Percentiles rank a stretch among this genome's conserved stretches.
phyloP scores from a whole-genome alignment of 2,888 invertebrate genomes.

The Idaea biselata region DNA sequence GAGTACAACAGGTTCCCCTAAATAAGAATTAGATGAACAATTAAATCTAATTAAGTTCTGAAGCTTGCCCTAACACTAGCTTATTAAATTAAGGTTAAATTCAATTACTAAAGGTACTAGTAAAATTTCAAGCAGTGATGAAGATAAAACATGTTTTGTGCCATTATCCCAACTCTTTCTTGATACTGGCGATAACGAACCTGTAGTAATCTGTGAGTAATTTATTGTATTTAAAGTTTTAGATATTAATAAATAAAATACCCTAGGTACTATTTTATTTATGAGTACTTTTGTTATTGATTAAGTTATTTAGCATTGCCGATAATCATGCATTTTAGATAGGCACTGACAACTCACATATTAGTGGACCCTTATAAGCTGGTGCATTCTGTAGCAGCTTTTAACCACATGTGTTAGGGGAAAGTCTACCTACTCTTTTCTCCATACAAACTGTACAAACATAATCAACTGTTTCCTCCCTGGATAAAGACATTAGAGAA shows the following conservation, averaged over 20 bases:
- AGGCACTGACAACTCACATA: too few species aligned
- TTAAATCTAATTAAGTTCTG: conserved; percentile 30
- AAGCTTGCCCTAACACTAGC: conserved; percentile 1
- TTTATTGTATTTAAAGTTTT: not conserved
- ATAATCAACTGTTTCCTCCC: too few species aligned
- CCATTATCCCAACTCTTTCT: conserved; percentile 64
- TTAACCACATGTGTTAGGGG: too few species aligned
- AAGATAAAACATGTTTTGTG: conserved; percentile 77
- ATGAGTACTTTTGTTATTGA: too few species aligned
- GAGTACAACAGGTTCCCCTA: too few species aligned
- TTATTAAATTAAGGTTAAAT: conserved; percentile 54
- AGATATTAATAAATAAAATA: not conserved
- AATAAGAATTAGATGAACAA: conserved; percentile 7
- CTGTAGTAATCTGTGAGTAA: conserved; percentile 63
- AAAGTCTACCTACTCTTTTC: too few species aligned
- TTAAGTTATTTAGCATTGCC: too few species aligned
- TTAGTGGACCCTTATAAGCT: too few species aligned
- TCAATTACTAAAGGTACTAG: conserved; percentile 52
- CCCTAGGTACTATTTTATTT: not conserved
- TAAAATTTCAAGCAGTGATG: conserved; percentile 37
- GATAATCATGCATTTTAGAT: too few species aligned
- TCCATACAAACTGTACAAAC: too few species aligned
- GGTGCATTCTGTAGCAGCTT: too few species aligned
- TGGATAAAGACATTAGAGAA: too few species aligned
- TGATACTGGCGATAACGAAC: conserved; percentile 73